Percentiles rank a stretch among this genome's conserved stretches.
phyloP scores from a whole-genome alignment of 2,113 vertebrate genomes.

The Platycercus adscitus region DNA sequence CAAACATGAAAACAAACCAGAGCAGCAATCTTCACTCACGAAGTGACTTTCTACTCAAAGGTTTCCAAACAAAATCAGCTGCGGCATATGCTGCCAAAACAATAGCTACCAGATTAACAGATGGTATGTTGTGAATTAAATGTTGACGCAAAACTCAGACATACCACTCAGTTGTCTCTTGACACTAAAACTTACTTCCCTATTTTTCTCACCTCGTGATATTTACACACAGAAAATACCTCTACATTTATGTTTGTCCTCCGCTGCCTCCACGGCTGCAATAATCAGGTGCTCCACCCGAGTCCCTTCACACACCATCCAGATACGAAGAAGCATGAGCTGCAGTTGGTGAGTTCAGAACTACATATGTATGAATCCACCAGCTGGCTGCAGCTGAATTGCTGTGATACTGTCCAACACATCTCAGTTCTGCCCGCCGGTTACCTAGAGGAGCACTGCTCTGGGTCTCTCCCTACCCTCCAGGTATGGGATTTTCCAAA shows the following conservation, averaged over 20 bases:
- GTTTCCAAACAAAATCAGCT: conserved; percentile 37
- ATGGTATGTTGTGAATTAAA: conserved; percentile 45
- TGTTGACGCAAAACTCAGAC: conserved; percentile 22
- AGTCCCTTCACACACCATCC: not conserved
- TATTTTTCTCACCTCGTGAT: conserved; percentile 2
- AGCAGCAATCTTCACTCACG: not conserved
- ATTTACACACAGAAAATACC: not conserved
- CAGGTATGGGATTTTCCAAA: not conserved
- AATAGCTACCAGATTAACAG: conserved; percentile 49
- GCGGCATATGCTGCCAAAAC: conserved; percentile 38
- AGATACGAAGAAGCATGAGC: not conserved
- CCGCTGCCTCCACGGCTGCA: not conserved
- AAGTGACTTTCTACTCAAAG: not conserved
- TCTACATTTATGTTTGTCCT: not conserved
- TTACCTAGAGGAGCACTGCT: not conserved
- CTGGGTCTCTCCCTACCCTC: not conserved
- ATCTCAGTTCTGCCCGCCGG: not conserved
- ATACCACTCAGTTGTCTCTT: not conserved
- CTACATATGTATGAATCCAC: fast-evolving
- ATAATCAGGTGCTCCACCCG: not conserved
- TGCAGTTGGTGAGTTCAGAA: not conserved
- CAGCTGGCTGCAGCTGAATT: not conserved
- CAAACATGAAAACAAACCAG: not conserved
- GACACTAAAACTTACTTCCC: not conserved
- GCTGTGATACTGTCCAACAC: too few species aligned